These are phyloP conservation scores for Arremon aurantiirostris DNA, from an alignment of 2,797 vertebrate genomes.

Conservation along the genomic window DNA sequence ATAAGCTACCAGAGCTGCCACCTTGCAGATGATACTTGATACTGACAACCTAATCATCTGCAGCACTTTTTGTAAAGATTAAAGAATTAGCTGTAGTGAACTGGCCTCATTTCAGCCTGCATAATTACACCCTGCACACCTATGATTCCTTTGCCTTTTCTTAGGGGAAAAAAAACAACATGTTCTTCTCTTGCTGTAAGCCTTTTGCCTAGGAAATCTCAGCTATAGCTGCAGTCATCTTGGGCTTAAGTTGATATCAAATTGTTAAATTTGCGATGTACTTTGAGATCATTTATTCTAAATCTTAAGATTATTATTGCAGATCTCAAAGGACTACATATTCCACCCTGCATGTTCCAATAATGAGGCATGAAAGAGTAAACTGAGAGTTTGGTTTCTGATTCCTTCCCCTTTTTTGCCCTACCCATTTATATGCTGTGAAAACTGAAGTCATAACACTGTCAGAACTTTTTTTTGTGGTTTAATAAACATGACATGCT, in stretches of 20 bases:
- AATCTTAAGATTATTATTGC: neutral
- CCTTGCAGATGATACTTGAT: neutral
- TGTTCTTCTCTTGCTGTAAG: neutral
- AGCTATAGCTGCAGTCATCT: neutral
- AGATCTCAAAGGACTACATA: neutral
- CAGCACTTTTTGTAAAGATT: conserved; percentile 2
- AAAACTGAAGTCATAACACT: conserved; percentile 25
- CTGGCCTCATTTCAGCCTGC: conserved; percentile 41
- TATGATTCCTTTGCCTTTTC: neutral
- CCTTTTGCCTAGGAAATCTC: neutral
- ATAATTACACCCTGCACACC: conserved; percentile 17
- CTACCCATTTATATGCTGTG: conserved; percentile 4
- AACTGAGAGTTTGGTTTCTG: neutral
- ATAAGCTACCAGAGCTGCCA: neutral
- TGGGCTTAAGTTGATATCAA: neutral
- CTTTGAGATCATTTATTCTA: conserved; percentile 6
- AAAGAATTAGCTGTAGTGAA: conserved; percentile 23
- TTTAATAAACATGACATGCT: conserved; percentile 60
- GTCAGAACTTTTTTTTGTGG: conserved; percentile 9
- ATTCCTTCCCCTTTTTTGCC: neutral
- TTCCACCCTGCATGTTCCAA: neutral
- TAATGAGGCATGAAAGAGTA: neutral
- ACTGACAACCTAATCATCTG: neutral
- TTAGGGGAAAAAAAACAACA: neutral
- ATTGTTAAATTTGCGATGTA: conserved; percentile 15